Base-by-base conservation (phyloP, 2,113 vertebrate species). In the Numida meleagris region DNA sequence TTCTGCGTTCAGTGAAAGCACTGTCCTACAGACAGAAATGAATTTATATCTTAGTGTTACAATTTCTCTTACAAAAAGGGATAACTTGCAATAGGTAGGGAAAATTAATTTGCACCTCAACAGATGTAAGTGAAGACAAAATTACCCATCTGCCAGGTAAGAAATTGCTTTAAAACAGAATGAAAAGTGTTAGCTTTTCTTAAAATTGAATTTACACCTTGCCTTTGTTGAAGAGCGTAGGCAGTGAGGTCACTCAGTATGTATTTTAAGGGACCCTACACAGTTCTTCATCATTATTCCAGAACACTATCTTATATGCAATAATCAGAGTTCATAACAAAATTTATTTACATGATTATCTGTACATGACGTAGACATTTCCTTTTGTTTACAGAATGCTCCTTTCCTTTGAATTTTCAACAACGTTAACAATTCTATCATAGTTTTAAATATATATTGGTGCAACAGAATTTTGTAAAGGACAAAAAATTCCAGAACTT, bases 101-200 rank as follows among this genome's bases (percentile, higher is more conserved):
- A 97, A 98, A 97, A 97, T 96, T 97, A 97, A 97, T 98, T 98
- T 97, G 48, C 96, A 97, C 96, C 77, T 97, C 90, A 94, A 94
- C 89, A 96, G 96, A 97, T 95, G 78, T 85, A 96, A 93, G 90
- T 80, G 92, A 96, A 94, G 79, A 95, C 62, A 95, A 88, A 97
- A 90, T 92, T 94, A 93, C 48, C 92, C 87, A 96, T 97, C 94
- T 97, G 88, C 88, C 89, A 97, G 93, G 95, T 96, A 97, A 97
- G 86, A 97, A 97, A 96, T 94, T 83, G 81, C 88, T 97, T 96
- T 95, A 97, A 97, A 97, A 96, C 51, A 55, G 5, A 96, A 95
- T 66, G 77, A 95, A 97, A 97, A 90, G 59, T 82, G 94, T 93
- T 96, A 97, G 50, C 81, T 96, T 93, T 92, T 62, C 77, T 95